Evolutionary conservation across 2,797 vertebrate species (phyloP).

Genomic region (Falco columbarius): DNA sequence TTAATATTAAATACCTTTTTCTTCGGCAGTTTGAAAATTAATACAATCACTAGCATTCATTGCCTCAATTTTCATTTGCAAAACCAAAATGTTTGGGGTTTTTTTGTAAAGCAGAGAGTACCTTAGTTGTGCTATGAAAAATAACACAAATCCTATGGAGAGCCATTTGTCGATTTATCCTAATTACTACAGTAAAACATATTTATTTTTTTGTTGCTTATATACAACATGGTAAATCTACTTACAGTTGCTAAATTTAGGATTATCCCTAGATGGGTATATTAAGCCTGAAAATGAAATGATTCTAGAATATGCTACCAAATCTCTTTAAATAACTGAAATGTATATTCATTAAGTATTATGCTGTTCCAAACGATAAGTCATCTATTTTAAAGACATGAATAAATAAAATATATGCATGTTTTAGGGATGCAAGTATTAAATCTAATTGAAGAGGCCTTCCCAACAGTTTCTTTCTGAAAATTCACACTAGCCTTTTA

Average conservation of each 20-base stretch:
- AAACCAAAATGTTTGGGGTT: not conserved
- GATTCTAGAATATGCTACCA: not conserved
- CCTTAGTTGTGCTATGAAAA: not conserved
- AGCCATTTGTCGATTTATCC: not conserved
- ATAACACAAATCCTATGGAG: not conserved
- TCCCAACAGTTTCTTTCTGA: not conserved
- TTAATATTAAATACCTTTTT: not conserved
- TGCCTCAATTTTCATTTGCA: not conserved
- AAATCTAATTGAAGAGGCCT: not conserved
- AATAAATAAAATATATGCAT: not conserved
- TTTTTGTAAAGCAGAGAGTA: not conserved
- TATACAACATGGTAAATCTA: not conserved
- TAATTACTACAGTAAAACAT: not conserved
- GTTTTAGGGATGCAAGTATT: not conserved
- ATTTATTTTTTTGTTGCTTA: not conserved
- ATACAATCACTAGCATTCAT: not conserved
- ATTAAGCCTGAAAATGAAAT: not conserved
- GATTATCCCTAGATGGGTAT: not conserved
- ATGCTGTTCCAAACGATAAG: not conserved
- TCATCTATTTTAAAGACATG: not conserved
- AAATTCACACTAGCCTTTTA: not conserved
- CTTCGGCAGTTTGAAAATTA: not conserved
- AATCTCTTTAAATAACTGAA: slow-evolving; percentile 4
- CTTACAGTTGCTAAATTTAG: not conserved
- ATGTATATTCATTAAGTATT: not conserved